Evolutionary conservation across 2,113 vertebrate genomes (phyloP).

Genomic region (Spea bombifrons): DNA sequence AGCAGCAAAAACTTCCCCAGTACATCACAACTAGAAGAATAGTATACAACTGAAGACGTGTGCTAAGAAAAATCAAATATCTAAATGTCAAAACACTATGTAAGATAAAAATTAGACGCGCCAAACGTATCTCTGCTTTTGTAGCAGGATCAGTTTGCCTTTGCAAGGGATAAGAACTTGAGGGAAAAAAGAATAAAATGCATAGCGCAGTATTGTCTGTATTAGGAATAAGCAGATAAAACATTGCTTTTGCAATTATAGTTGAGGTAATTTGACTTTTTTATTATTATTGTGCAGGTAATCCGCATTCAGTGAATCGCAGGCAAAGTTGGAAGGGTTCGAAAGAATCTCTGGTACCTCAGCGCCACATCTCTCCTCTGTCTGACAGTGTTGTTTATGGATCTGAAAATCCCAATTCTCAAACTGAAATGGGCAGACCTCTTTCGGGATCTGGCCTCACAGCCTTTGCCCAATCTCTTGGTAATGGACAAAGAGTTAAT

Average conservation of each 20-base stretch:
- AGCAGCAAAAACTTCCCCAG: no score
- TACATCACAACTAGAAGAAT: no score
- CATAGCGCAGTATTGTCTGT: no score
- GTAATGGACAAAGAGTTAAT: slow-evolving; percentile 80
- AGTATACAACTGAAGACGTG: no score
- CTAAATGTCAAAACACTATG: no score
- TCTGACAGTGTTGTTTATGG: slow-evolving; percentile 76
- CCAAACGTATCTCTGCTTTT: no score
- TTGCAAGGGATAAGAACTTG: neutral
- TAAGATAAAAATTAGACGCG: no score
- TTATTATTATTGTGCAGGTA: slow-evolving; percentile 54
- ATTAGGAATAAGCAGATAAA: neutral
- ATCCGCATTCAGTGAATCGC: slow-evolving; percentile 81
- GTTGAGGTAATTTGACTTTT: neutral
- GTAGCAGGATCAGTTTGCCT: no score
- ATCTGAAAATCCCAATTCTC: slow-evolving; percentile 82
- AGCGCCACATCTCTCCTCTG: slow-evolving; percentile 78
- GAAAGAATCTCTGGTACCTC: slow-evolving; percentile 87
- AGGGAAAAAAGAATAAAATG: neutral
- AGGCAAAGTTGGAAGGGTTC: slow-evolving; percentile 96
- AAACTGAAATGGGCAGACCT: slow-evolving; percentile 75
- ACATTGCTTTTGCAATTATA: neutral
- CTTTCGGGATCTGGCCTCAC: slow-evolving; percentile 76
- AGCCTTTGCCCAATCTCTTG: slow-evolving; percentile 76
- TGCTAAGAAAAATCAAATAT: no score